Evolutionary conservation across 2,888 invertebrate species (phyloP).

Genomic region (Hemistola chrysoprasaria): DNA sequence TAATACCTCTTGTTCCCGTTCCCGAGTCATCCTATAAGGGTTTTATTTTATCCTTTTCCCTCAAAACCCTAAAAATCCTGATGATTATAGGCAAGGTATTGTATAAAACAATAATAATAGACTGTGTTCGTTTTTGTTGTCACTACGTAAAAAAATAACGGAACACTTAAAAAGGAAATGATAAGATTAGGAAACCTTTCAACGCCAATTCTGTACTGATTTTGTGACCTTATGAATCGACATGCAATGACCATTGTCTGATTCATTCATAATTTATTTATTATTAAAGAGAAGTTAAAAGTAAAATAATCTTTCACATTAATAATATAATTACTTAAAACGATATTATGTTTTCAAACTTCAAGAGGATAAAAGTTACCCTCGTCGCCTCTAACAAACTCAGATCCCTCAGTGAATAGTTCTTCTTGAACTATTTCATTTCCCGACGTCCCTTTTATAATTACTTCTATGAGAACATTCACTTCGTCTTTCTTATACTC

Average conservation of each 20-base stretch:
- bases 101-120: no score
- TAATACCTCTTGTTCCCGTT: no score
- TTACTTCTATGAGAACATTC: constrained; percentile 36
- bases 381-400: constrained; percentile 27
- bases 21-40: no score
- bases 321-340: not conserved
- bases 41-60: no score
- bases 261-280: no score
- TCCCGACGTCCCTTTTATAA: constrained; percentile 30
- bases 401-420: constrained; percentile 42
- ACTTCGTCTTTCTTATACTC: constrained; percentile 37
- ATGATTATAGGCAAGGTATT: no score
- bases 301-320: not conserved
- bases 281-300: no score
- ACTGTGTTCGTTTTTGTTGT: constrained; percentile 5
- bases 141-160: constrained; percentile 9
- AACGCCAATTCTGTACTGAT: not conserved
- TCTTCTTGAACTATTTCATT: constrained; percentile 20
- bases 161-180: not conserved
- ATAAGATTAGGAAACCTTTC: constrained; percentile 20
- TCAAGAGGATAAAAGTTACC: no score
- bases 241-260: no score
- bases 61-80: no score
- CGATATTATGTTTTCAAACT: not conserved
- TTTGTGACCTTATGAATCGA: not conserved